Evolutionary conservation across 2,797 vertebrate genomes (phyloP).

Genomic region (Syngnathus rostellatus): DNA sequence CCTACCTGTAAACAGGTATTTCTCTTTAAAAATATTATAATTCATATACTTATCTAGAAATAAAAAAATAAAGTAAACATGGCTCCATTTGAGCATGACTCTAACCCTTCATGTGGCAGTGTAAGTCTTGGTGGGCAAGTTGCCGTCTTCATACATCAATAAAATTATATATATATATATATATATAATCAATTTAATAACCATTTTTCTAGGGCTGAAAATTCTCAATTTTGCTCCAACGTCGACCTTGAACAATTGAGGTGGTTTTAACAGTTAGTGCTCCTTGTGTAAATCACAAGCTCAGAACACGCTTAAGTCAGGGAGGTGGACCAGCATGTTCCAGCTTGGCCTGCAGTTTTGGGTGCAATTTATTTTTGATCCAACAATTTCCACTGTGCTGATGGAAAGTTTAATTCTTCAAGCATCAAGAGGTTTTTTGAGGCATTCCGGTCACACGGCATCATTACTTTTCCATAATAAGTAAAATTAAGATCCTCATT

Average conservation of each 20-base stretch:
- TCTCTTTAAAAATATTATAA: constrained; percentile 67
- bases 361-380: constrained; percentile 8
- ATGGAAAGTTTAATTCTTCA: background rate
- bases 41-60: constrained; percentile 55
- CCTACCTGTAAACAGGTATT: constrained; percentile 56
- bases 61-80: constrained; percentile 65
- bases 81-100: constrained; percentile 48
- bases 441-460: background rate
- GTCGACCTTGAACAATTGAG: background rate
- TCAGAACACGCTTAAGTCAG: constrained; percentile 10
- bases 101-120: constrained; percentile 57
- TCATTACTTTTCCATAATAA: background rate
- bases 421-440: constrained; percentile 9
- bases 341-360: background rate
- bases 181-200: constrained; percentile 22
- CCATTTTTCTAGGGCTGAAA: constrained; percentile 26
- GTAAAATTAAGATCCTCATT: constrained; percentile 5
- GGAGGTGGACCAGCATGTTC: constrained; percentile 12
- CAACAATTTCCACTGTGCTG: constrained; percentile 1
- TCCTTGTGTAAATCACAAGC: constrained; percentile 1
- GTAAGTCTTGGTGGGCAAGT: constrained; percentile 51
- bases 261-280: background rate
- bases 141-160: constrained; percentile 43
- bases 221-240: constrained; percentile 7
- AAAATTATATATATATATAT: constrained; percentile 33